Base-by-base conservation (phyloP, 2,888 invertebrate genomes). In the Aspidapion aeneum region DNA sequence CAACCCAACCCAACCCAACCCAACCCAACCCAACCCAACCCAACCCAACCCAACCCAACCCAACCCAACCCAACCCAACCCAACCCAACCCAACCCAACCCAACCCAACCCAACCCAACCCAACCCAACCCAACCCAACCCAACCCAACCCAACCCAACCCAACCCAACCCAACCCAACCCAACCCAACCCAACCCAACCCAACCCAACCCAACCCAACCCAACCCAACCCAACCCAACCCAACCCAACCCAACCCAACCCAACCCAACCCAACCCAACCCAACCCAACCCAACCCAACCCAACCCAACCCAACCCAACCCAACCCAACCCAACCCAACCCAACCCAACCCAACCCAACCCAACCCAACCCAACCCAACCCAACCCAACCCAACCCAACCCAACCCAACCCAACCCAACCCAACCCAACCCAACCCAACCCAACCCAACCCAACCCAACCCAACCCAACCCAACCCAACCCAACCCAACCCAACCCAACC, bases 21-120 rank as follows among this genome's bases (percentile, higher is more conserved):
- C 74, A 73, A 55, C 72, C 77, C 63, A 70, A 74, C 1, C 75
- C 76, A 64, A 9, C 57, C 22, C 16, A 57, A 64, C 66, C 63
- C 21, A 60, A 65, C 55, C 18, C 9, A 54, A 16, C 55, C 18
- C 9, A 54, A 16, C 55, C 18, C 9, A 54, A 16, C 55, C 18
- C 9, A 54, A 16, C 55, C 18, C 9, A 54, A 16, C 55, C 18
- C 9, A 54, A 16, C 55, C 18, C 9, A 54, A 48, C 55, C 55
- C 9, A 54, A 54, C 55, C 55, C 9, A 54, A 54, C 55, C 55
- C 9, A 54, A 54, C 55, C 55, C 9, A 54, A 54, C 55, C 55
- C 9, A 54, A 54, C 55, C 55, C 9, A 54, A 54, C 55, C 55
- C 9, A 54, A 54, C 55, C 55, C 9, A 54, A 54, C 55, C 55